Conservation (phyloP, 23 tunicate species). For the Botrylloides violaceus region DNA sequence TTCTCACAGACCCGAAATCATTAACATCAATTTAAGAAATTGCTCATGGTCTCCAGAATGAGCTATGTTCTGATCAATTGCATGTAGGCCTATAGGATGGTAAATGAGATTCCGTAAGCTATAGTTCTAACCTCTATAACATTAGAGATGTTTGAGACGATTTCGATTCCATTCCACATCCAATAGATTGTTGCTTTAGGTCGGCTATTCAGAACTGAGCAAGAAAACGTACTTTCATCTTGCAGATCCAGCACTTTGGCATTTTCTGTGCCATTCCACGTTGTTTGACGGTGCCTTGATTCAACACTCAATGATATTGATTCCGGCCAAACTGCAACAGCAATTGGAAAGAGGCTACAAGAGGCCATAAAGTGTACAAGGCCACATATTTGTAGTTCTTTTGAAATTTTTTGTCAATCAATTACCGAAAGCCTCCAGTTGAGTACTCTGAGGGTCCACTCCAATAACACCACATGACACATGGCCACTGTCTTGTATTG, state of each 20-base stretch:
- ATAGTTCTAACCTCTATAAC: neutral
- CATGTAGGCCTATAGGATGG: no score
- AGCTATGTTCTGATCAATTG: no score
- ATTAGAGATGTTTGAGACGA: neutral
- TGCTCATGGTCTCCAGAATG: no score
- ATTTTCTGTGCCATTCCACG: neutral
- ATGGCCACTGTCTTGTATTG: neutral
- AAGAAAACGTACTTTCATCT: neutral
- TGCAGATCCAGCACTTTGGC: neutral
- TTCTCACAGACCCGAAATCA: no score
- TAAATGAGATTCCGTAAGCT: no score
- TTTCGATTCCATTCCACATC: slow-evolving; percentile 1
- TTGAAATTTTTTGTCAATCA: no score
- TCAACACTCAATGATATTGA: neutral
- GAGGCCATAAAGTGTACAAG: neutral
- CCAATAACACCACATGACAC: slow-evolving; percentile 2
- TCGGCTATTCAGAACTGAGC: neutral
- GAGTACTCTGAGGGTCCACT: neutral
- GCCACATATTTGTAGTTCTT: neutral
- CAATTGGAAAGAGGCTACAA: neutral
- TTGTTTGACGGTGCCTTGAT: neutral
- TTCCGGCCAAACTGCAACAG: neutral
- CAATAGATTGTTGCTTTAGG: slow-evolving; percentile 3
- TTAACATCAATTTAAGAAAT: no score
- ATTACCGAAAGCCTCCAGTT: slow-evolving; percentile 1